Evolutionary conservation across 1,140 invertebrate species (phyloP), one percentile per base, ranked within the genome.

Genomic region (Microplitis demolitor): DNA sequence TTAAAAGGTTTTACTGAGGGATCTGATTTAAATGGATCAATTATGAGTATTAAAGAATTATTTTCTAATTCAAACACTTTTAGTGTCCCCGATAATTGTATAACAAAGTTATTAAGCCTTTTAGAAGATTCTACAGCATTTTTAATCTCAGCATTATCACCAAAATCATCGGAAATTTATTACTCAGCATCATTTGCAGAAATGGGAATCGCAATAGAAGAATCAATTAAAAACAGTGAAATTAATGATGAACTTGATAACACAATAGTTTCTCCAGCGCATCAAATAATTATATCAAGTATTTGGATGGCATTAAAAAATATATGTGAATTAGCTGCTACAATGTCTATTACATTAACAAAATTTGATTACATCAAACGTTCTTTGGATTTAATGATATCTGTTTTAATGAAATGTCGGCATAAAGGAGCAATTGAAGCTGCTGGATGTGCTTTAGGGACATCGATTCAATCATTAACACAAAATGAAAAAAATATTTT

Each of bases 341-440:
- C 80, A 85, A 85, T 84, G 66, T 82, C 79, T 31, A 78, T 75
- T 71, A 78, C 34, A 74, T 75, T 81, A 58, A 75, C 80, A 33
- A 77, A 85, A 51, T 78, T 79, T 0, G 73, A 82, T 34, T 75
- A 87, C 66, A 85, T 84, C 35, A 79, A 88, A 77, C 89, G 90
- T 76, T 83, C 80, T 0, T 62, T 90, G 9, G 80, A 91, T 51
- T 87, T 94, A 33, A 89, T 91, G 39, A 87, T 89, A 67, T 85
- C 83, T 33, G 90, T 94, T 61, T 82, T 95, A 62, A 90, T 90
- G 54, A 91, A 90, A 33, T 95, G 92, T 78, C 87, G 93, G 8
- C 93, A 95, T 79, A 94, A 95, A 87, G 94, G 94, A 56, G 93
- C 91, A 33, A 94, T 95, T 67, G 93, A 95, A 85, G 87, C 91